Base-by-base conservation (phyloP, 2,797 vertebrate genomes). In the Poeciliopsis turneri region DNA sequence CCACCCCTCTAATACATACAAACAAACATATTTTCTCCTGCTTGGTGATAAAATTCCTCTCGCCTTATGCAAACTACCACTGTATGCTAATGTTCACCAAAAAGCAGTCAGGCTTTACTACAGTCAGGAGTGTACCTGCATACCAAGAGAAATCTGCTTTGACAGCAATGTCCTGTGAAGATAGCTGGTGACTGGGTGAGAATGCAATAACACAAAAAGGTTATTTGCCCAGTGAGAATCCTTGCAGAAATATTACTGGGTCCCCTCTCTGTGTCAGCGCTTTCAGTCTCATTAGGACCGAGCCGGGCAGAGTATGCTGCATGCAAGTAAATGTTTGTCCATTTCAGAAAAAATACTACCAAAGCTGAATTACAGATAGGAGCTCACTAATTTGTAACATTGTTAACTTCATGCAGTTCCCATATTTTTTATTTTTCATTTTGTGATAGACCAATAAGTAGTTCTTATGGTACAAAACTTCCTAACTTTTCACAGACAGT, bases 151-250 rank as follows among this genome's bases (percentile, higher is more conserved):
- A 93, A 91, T 87, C 33, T 89, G 89, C 91, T 90, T 88, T 92
- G 90, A 90, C 90, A 90, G 91, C 91, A 92, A 66, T 61, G 92
- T 87, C 80, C 80, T 86, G 86, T 78, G 86, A 85, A 82, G 90
- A 84, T 75, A 85, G 78, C 83, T 77, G 84, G 82, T 66, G 86
- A 90, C 87, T 80, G 81, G 81, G 76, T 81, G 86, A 85, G 88
- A 89, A 90, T 47, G 86, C 90, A 92, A 92, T 92, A 89, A 90
- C 86, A 91, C 84, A 85, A 81, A 88, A 88, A 90, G 90, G 86
- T 91, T 92, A 91, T 90, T 91, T 83, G 84, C 87, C 88, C 87
- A 81, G 88, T 12, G 77, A 90, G 85, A 86, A 81, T 87, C 84
- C 72, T 57, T 86, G 84, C 59, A 18, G 76, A 86, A 81, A 90